Evolutionary conservation across 2,797 vertebrate genomes (phyloP).

Genomic region (Xerus rutilus): DNA sequence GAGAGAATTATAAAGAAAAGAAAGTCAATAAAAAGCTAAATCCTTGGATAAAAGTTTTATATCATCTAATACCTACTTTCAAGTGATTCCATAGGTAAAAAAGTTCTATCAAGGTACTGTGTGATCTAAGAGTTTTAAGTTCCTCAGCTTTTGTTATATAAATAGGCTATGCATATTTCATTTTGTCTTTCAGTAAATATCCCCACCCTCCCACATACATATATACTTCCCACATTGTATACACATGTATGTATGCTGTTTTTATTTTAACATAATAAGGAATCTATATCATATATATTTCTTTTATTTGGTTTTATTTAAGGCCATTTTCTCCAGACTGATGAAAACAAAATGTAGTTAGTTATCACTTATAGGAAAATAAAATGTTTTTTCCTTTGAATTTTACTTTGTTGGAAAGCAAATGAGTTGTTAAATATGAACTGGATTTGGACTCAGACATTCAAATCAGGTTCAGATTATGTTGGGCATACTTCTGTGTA

Average conservation of each 20-base stretch:
- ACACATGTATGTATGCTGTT: background rate
- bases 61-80: constrained; percentile 39
- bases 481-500: background rate
- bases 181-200: background rate
- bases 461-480: constrained; percentile 61
- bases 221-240: background rate
- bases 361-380: constrained; percentile 45
- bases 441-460: constrained; percentile 60
- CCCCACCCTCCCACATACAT: background rate
- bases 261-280: constrained; percentile 46
- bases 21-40: constrained; percentile 65
- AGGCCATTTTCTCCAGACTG: constrained; percentile 32
- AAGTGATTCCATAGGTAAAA: constrained; percentile 48
- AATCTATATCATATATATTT: constrained; percentile 24
- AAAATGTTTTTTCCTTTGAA: constrained; percentile 57
- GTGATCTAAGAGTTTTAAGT: constrained; percentile 9
- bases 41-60: constrained; percentile 56
- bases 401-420: constrained; percentile 50
- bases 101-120: constrained; percentile 32
- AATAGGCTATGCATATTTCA: background rate
- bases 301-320: constrained; percentile 57
- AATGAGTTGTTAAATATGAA: constrained; percentile 54
- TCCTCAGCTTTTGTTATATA: constrained; percentile 49
- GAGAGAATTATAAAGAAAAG: constrained; percentile 64
- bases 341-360: constrained; percentile 39